Conservation (phyloP, 2,797 vertebrate species). For the Notoglanidium macrostoma region DNA sequence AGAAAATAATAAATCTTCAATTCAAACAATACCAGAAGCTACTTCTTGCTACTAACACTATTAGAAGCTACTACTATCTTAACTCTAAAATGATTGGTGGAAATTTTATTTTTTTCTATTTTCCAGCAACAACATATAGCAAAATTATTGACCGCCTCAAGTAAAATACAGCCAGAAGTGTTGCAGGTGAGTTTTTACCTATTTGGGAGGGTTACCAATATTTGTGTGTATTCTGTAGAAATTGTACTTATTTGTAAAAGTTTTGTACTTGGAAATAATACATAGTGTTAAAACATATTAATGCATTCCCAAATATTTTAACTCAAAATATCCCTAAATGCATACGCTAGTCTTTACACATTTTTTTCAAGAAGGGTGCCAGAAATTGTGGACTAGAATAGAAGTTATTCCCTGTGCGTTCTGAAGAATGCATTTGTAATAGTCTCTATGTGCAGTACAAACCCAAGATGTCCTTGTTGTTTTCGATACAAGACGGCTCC, state of each 20-base stretch:
- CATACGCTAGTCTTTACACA: background rate
- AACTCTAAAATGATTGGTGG: background rate
- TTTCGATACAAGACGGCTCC: background rate
- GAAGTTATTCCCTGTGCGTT: background rate
- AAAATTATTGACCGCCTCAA: background rate
- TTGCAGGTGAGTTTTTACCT: background rate
- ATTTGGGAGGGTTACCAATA: background rate
- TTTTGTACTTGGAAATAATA: background rate
- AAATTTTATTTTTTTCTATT: background rate
- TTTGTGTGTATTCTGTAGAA: background rate
- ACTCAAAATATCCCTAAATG: background rate
- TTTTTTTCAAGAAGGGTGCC: background rate
- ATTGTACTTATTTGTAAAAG: background rate
- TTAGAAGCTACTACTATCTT: background rate
- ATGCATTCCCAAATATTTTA: background rate
- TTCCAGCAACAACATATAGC: background rate
- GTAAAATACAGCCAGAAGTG: background rate
- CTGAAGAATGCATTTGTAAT: background rate
- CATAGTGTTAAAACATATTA: background rate
- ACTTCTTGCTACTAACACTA: background rate
- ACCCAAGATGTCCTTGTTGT: conserved; percentile 8
- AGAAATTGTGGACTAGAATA: background rate
- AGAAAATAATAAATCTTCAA: background rate
- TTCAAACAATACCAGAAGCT: background rate
- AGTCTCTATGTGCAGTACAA: background rate